A percentile compares a stretch with the other conserved stretches of the same genome.
These are phyloP conservation scores for Cancer borealis DNA, from an alignment of 2,888 invertebrate genomes.

Conservation along the genomic window DNA sequence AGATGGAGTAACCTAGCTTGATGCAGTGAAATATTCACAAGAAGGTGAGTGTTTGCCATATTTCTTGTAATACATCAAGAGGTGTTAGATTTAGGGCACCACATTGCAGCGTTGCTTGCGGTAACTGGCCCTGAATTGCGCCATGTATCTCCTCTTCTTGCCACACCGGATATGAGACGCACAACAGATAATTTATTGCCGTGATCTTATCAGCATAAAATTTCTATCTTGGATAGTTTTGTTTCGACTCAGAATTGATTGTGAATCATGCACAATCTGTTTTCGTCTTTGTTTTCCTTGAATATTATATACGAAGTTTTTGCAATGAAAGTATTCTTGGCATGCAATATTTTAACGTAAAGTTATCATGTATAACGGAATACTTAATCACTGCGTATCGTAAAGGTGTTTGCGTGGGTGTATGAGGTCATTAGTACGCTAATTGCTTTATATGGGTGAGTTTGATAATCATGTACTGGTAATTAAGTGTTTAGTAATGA, in stretches of 20 bases:
- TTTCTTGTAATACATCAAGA: not conserved
- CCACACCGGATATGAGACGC: not conserved
- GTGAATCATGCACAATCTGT: not conserved
- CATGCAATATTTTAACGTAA: not conserved
- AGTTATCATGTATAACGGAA: not conserved
- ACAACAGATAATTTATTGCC: not conserved
- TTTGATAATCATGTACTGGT: not conserved
- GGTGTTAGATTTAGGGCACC: not conserved
- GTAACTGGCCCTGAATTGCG: conserved; percentile 7
- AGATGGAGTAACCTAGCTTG: not conserved
- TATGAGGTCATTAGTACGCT: too few relatives aligned
- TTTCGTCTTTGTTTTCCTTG: not conserved
- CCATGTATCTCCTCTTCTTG: not conserved
- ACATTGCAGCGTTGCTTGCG: not conserved
- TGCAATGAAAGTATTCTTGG: not conserved
- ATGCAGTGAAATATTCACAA: not conserved
- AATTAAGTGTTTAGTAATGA: not conserved
- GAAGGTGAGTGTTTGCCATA: not conserved
- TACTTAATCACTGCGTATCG: not conserved
- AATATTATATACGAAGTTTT: not conserved
- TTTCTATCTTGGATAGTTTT: conserved; percentile 13
- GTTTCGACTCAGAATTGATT: not conserved
- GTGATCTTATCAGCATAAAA: conserved; percentile 24
- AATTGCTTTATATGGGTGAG: too few relatives aligned
- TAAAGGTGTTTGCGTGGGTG: too few relatives aligned